phyloP scores from a whole-genome alignment of 2,888 invertebrate species.

The Chrysolina oricalcia region DNA sequence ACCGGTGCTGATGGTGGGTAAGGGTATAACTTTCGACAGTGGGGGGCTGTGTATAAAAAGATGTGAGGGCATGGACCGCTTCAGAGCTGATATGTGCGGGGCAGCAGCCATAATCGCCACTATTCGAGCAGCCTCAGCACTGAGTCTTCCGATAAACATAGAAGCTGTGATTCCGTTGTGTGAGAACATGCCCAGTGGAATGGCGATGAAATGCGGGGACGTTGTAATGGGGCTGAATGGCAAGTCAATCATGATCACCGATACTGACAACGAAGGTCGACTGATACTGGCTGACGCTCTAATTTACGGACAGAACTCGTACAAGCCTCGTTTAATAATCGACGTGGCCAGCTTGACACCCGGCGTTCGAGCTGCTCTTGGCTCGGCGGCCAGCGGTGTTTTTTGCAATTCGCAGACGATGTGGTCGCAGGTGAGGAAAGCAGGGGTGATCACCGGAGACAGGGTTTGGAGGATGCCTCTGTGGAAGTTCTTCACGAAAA shows the following conservation, averaged over 20 bases:
- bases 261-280: slow-evolving; percentile 76
- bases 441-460: slow-evolving; percentile 75
- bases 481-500: slow-evolving; percentile 73
- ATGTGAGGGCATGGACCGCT: slow-evolving; percentile 66
- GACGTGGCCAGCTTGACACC: slow-evolving; percentile 83
- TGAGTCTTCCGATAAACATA: slow-evolving; percentile 75
- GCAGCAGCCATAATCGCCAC: slow-evolving; percentile 76
- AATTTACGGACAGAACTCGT: slow-evolving; percentile 70
- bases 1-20: slow-evolving; percentile 79
- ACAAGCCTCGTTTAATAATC: slow-evolving; percentile 77
- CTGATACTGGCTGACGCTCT: slow-evolving; percentile 68
- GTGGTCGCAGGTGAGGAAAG: slow-evolving; percentile 74
- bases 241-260: slow-evolving; percentile 77
- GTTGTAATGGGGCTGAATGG: slow-evolving; percentile 74
- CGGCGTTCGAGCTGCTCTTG: slow-evolving; percentile 74
- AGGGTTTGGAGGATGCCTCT: slow-evolving; percentile 79
- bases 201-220: slow-evolving; percentile 75
- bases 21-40: slow-evolving; percentile 78
- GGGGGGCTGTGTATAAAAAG: slow-evolving; percentile 70
- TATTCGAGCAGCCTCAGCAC: slow-evolving; percentile 73
- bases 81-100: slow-evolving; percentile 77
- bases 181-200: slow-evolving; percentile 76
- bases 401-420: slow-evolving; percentile 74
- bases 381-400: slow-evolving; percentile 74
- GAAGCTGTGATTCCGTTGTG: slow-evolving; percentile 70